Percentiles rank a stretch among this genome's conserved stretches.
Evolutionary conservation across 2,888 invertebrate genomes (phyloP).

Genomic region (Tinea trinotella): DNA sequence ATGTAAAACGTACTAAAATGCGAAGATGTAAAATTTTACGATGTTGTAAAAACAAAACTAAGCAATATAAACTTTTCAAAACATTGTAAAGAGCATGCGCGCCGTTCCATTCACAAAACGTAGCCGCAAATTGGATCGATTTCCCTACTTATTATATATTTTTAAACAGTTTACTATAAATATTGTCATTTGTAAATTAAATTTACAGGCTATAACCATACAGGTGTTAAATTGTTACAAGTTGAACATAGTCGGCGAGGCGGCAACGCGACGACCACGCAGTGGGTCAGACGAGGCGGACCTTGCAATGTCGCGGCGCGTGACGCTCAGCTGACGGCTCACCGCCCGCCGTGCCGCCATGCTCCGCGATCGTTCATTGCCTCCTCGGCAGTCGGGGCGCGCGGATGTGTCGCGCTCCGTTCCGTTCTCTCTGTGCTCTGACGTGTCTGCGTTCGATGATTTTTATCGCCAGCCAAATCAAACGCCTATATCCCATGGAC

Average conservation of each 20-base stretch:
- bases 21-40: constrained; percentile 24
- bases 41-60: constrained; percentile 30
- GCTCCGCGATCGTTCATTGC: constrained; percentile 77
- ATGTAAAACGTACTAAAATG: no score
- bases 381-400: constrained; percentile 74
- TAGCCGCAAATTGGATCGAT: not conserved
- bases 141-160: not conserved
- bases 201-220: not conserved
- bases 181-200: not conserved
- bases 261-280: constrained; percentile 24
- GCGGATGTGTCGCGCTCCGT: constrained; percentile 38
- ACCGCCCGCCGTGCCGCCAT: constrained; percentile 49
- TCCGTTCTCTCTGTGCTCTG: not conserved
- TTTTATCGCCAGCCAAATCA: constrained; percentile 13
- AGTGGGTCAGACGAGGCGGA: constrained; percentile 33
- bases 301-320: constrained; percentile 75
- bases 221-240: constrained; percentile 15
- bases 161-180: not conserved
- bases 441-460: constrained; percentile 32
- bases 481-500: constrained; percentile 20
- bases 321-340: constrained; percentile 71
- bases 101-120: constrained; percentile 36
- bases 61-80: constrained; percentile 26
- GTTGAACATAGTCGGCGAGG: constrained; percentile 23
- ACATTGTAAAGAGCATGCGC: constrained; percentile 39